Evolutionary conservation across 2,888 invertebrate species (phyloP).

Genomic region (Octodonta nipae): DNA sequence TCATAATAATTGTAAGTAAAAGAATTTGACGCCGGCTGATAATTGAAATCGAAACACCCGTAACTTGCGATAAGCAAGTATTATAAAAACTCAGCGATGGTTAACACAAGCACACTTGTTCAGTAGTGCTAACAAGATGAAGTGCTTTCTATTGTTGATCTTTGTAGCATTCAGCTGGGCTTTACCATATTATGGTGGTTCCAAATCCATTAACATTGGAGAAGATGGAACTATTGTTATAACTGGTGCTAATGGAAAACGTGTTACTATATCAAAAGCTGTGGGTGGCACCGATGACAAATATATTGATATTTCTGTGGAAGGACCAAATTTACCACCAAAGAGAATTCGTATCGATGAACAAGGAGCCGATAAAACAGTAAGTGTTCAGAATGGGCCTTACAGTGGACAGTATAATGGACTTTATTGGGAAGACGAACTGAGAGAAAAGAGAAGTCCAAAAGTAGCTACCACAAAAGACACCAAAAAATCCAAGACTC

Average conservation of each 20-base stretch:
- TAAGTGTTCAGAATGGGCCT: slow-evolving; percentile 3
- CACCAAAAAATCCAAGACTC: slow-evolving; percentile 4
- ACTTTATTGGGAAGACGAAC: slow-evolving; percentile 7
- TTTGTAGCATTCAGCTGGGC: too few relatives aligned
- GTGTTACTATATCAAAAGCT: slow-evolving; percentile 13
- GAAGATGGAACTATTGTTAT: slow-evolving; percentile 20
- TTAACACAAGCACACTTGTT: too few relatives aligned
- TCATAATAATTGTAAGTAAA: too few relatives aligned
- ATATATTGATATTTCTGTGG: slow-evolving; percentile 15
- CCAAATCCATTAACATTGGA: slow-evolving; percentile 13
- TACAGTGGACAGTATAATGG: background rate
- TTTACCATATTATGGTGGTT: too few relatives aligned
- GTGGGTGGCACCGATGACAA: slow-evolving; percentile 13
- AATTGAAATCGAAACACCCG: too few relatives aligned
- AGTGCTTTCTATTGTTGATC: too few relatives aligned
- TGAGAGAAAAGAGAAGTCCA: slow-evolving; percentile 10
- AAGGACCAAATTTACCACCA: slow-evolving; percentile 13
- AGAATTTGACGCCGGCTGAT: too few relatives aligned
- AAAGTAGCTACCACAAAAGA: slow-evolving; percentile 2
- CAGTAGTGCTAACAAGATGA: too few relatives aligned
- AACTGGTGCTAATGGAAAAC: slow-evolving; percentile 12
- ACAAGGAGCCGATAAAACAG: slow-evolving; percentile 8
- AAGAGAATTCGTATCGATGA: slow-evolving; percentile 17
- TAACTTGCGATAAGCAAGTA: too few relatives aligned
- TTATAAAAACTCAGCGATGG: too few relatives aligned